These are phyloP conservation scores for Philaenus spumarius DNA, from an alignment of 1,140 invertebrate species.

Conservation along the genomic window DNA sequence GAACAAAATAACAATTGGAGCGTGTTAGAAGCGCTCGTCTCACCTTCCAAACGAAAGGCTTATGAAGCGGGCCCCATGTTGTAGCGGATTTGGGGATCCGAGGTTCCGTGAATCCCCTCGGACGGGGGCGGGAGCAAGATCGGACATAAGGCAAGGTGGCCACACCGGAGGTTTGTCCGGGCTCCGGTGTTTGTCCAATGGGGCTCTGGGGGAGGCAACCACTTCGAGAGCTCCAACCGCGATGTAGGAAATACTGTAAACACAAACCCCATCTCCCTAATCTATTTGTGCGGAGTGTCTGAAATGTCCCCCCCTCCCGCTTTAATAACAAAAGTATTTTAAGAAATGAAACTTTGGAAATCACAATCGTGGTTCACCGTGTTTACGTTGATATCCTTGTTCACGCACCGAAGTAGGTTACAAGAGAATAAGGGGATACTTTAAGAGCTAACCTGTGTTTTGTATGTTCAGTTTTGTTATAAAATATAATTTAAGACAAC, in stretches of 20 bases:
- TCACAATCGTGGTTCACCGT: no score
- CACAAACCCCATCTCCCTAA: slow-evolving; percentile 18
- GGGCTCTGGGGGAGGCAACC: neutral
- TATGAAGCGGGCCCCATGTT: slow-evolving; percentile 57
- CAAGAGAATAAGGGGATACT: no score
- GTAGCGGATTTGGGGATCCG: slow-evolving; percentile 56
- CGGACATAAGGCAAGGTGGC: slow-evolving; percentile 40
- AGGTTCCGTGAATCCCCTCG: slow-evolving; percentile 35
- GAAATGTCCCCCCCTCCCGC: neutral
- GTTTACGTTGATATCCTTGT: no score
- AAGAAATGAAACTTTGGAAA: neutral
- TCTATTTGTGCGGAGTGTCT: neutral
- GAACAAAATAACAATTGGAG: neutral
- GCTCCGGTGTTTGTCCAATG: slow-evolving; percentile 28
- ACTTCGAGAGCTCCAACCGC: slow-evolving; percentile 42
- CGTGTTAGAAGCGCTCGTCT: slow-evolving; percentile 38
- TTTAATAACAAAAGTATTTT: neutral
- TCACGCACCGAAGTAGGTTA: no score
- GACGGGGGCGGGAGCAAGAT: slow-evolving; percentile 26
- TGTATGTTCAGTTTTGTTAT: no score
- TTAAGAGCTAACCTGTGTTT: no score
- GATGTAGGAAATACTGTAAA: slow-evolving; percentile 40
- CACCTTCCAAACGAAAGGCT: slow-evolving; percentile 60
- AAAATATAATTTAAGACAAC: no score
- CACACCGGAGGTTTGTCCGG: slow-evolving; percentile 35